Evolutionary conservation across 2,113 vertebrate species (phyloP).

Genomic region (Prunella himalayana): DNA sequence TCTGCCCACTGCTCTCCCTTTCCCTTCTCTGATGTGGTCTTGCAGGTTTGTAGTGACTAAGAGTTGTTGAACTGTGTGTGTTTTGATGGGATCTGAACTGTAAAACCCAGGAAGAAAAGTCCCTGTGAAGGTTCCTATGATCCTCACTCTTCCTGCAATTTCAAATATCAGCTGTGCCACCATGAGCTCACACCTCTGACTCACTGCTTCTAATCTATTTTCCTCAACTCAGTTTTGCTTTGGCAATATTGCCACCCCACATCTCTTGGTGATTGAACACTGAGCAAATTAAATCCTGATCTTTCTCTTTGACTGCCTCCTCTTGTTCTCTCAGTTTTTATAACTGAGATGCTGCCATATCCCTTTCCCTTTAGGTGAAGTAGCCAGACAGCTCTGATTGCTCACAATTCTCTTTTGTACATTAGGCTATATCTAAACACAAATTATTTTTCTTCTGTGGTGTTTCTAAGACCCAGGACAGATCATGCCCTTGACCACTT

Average conservation of each 20-base stretch:
- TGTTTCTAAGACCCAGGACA: neutral
- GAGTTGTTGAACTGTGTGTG: neutral
- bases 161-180: neutral
- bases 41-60: neutral
- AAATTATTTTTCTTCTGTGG: neutral
- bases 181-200: conserved; percentile 34
- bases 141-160: neutral
- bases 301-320: neutral
- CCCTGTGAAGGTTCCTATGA: neutral
- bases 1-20: neutral
- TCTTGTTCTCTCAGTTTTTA: neutral
- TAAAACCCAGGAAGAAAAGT: neutral
- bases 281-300: conserved; percentile 7
- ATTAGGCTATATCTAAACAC: neutral
- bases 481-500: neutral
- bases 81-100: neutral
- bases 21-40: neutral
- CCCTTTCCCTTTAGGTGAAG: neutral
- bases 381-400: neutral
- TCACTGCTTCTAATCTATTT: conserved; percentile 12
- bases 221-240: conserved; percentile 16
- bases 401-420: neutral
- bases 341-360: neutral
- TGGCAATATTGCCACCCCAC: conserved; percentile 23
- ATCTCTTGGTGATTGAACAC: conserved; percentile 24